A percentile compares a stretch with the other conserved stretches of the same genome.
phyloP scores from a whole-genome alignment of 2,888 invertebrate species.

The Lasioglossum leucozonium region DNA sequence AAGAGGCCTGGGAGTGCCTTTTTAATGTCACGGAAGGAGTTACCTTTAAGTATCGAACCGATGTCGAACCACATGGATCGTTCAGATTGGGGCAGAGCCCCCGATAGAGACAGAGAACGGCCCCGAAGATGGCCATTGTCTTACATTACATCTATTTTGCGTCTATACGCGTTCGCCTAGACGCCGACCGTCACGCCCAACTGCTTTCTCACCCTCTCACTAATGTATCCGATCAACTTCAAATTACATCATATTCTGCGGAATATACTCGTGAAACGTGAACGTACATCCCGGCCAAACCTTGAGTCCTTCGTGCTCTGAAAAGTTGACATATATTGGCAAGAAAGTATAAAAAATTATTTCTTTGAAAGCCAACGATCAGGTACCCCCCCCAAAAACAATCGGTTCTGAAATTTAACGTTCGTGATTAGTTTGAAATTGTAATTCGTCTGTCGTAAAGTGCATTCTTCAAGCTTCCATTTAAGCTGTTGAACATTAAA shows the following conservation, averaged over 20 bases:
- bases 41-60: constrained; percentile 69
- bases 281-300: background rate
- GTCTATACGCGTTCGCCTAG: background rate
- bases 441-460: background rate
- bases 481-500: background rate
- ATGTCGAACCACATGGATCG: constrained; percentile 70
- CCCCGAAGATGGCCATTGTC: constrained; percentile 45
- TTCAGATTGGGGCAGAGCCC: constrained; percentile 66
- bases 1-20: constrained; percentile 75
- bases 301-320: background rate
- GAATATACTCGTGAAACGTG: background rate
- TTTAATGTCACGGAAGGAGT: constrained; percentile 79
- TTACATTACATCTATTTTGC: constrained; percentile 8
- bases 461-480: background rate
- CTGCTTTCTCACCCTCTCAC: constrained; percentile 2
- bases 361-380: background rate
- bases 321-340: background rate
- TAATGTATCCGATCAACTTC: background rate
- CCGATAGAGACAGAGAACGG: constrained; percentile 44
- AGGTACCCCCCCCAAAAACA: too few relatives aligned
- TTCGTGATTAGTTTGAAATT: background rate
- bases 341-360: background rate
- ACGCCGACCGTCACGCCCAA: background rate
- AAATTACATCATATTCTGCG: background rate
- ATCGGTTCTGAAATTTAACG: too few relatives aligned